phyloP scores from a whole-genome alignment of 2,113 vertebrate genomes.

The Bubalus kerabau region DNA sequence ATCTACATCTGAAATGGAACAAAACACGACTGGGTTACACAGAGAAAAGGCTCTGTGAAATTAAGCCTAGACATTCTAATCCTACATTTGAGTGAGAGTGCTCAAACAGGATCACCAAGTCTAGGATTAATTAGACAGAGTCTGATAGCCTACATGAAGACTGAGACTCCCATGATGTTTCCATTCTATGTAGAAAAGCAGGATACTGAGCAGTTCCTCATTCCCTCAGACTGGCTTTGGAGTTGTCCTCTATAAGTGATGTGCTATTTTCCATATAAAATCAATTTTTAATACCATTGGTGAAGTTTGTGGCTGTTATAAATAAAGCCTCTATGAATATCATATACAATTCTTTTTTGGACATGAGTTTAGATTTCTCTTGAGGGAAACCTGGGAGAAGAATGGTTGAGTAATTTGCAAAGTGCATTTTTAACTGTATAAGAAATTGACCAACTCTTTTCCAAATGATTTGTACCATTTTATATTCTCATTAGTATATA shows the following conservation, averaged over 20 bases:
- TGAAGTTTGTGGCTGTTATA: neutral
- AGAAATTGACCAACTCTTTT: neutral
- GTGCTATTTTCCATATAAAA: neutral
- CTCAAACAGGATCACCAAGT: neutral
- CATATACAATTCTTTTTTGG: neutral
- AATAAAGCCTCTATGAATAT: neutral
- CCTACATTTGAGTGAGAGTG: neutral
- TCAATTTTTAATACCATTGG: neutral
- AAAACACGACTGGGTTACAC: neutral
- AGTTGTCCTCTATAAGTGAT: neutral
- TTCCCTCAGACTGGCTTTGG: neutral
- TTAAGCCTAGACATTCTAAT: neutral
- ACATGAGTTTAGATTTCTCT: neutral
- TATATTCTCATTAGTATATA: neutral
- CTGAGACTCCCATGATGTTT: neutral
- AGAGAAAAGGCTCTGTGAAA: neutral
- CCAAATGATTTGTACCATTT: neutral
- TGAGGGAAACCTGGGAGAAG: neutral
- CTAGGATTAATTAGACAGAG: neutral
- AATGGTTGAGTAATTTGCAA: neutral
- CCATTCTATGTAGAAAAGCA: neutral
- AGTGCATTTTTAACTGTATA: neutral
- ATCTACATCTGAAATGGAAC: neutral
- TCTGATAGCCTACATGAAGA: neutral
- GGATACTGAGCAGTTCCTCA: neutral